Conservation (phyloP, 2,113 vertebrate genomes). For the Mobula hypostoma region DNA sequence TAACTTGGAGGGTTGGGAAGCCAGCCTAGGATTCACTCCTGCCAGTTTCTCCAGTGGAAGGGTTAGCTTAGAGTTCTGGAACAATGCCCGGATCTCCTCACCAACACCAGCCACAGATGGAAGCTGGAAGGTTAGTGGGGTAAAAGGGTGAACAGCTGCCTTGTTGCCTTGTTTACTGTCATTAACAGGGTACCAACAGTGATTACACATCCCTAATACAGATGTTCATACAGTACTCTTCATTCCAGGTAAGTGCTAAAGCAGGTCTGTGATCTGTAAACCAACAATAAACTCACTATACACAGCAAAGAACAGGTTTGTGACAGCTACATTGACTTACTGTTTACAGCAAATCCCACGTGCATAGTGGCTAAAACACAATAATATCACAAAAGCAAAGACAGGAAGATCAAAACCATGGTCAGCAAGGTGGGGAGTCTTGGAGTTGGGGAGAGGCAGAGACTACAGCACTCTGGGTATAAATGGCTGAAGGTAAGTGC, state of each 20-base stretch:
- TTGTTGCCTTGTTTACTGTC: background rate
- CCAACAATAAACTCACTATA: background rate
- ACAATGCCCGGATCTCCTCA: background rate
- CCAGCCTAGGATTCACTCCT: background rate
- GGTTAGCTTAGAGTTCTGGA: background rate
- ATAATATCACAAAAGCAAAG: background rate
- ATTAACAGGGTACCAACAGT: background rate
- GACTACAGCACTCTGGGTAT: background rate
- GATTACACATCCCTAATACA: background rate
- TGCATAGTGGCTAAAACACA: background rate
- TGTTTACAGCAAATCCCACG: background rate
- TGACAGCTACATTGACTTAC: background rate
- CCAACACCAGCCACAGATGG: background rate
- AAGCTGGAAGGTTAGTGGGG: background rate
- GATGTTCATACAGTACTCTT: background rate
- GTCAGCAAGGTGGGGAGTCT: background rate
- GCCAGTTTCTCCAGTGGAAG: background rate
- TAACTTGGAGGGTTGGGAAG: background rate
- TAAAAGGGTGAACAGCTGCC: no score
- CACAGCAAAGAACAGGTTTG: background rate
- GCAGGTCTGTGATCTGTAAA: background rate
- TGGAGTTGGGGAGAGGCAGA: background rate
- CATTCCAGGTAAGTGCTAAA: background rate
- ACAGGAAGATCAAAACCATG: background rate
- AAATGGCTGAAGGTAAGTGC: background rate